Evolutionary conservation across 2,113 vertebrate species (phyloP), one percentile per base, ranked within the genome.

Genomic region (Oncorhynchus nerka): DNA sequence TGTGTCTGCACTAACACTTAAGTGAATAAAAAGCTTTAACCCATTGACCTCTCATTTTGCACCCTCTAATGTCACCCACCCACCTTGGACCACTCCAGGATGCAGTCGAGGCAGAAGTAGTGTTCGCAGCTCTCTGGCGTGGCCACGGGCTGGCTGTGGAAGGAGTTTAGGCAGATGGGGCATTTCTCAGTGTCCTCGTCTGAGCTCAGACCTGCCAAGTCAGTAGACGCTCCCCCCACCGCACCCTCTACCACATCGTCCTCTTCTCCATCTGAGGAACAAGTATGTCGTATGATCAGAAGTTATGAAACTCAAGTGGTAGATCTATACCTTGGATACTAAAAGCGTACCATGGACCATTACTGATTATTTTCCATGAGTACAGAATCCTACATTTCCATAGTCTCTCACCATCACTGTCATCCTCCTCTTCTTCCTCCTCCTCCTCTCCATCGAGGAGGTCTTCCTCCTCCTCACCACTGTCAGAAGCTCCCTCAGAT

Each of bases 31-130:
- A 55, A 19, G 51, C 51, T 55, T 55, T 19, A 4, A 51, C 11
- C 15, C 4, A 4, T 16, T 51, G 49, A 55, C 12, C 51, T 55
- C 16, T 55, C 16, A 19, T 55, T 15, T 55, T 20, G 15, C 9
- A 26, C 26, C 34, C 8, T 15, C 67, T 49, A 1, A 61, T 22
- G 49, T 73, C 20, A 71, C n/a, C 15, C 20, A 81, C 94, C 87
- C 75, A 99, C 98, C 94, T 96, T 99, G 12, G 97, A 89, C 98
- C 98, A 99, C 76, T 97, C 97, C 15, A 95, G 85, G 0, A 99
- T 97, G 85, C 98, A 99, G 86, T 99, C 98, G 28, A 99, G 92
- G 84, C 98, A 99, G 92, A 99, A 99, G 84, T 96, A 97, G 86
- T 99, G 97, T 80, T 94, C 89, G 71, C 98, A 99, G 90, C 65